These are phyloP conservation scores for Cetonia aurata DNA, from an alignment of 2,888 invertebrate genomes.

Conservation along the genomic window DNA sequence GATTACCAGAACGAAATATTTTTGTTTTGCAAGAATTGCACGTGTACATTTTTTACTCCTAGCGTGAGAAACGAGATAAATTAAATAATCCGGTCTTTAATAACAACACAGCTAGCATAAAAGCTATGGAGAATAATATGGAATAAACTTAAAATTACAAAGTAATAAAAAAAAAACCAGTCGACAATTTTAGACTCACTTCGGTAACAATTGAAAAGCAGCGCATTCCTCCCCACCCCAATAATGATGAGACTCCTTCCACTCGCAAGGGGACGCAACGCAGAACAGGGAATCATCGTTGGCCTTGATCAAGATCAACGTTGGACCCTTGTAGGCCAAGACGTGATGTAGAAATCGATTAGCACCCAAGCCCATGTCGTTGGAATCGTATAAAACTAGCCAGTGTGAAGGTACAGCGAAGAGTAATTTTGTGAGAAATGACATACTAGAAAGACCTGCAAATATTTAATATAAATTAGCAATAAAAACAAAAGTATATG, in stretches of 20 bases:
- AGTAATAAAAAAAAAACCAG: too few relatives aligned
- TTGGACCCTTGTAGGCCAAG: constrained; percentile 80
- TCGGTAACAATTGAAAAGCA: constrained; percentile 81
- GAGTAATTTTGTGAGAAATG: constrained; percentile 74
- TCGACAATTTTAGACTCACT: constrained; percentile 66
- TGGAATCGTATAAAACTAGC: constrained; percentile 86
- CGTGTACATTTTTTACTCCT: too few relatives aligned
- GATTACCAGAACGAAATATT: too few relatives aligned
- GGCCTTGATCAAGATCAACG: constrained; percentile 73
- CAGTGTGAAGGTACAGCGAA: constrained; percentile 84
- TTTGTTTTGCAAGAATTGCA: too few relatives aligned
- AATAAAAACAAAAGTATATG: too few relatives aligned
- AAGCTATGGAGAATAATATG: too few relatives aligned
- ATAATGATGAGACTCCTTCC: constrained; percentile 88
- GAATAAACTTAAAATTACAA: too few relatives aligned
- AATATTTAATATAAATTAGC: not conserved
- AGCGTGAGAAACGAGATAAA: too few relatives aligned
- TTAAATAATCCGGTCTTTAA: too few relatives aligned
- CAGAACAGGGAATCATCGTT: constrained; percentile 77
- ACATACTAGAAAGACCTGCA: constrained; percentile 58
- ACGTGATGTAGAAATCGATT: constrained; percentile 90
- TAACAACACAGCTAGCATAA: too few relatives aligned
- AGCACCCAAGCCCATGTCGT: constrained; percentile 87
- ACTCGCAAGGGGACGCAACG: constrained; percentile 82
- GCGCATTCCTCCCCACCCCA: constrained; percentile 86